Evolutionary conservation across 2,888 invertebrate genomes (phyloP), one percentile per base, ranked within the genome.

Genomic region (Xestia rhomboidea): DNA sequence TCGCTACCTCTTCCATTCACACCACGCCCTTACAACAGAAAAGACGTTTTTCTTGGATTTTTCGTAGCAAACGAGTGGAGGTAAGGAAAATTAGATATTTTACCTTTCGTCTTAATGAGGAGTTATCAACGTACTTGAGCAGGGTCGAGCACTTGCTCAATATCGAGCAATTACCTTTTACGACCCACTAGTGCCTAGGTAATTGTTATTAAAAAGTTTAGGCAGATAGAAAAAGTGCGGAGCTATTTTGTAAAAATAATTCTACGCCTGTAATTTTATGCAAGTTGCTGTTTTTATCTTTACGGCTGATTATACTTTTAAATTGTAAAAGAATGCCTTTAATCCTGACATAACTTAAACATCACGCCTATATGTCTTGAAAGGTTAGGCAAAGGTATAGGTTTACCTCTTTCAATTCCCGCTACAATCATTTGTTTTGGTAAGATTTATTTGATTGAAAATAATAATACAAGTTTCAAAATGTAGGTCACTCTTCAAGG

Each of bases 21-120:
- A 81, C 90, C 89, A 68, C 76, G 77, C 79, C 76, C 77, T 87
- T 89, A 91, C 88, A 89, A 85, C 90, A 87, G 85, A 89, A 91
- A 90, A 89, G 87, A 89, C 87, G 92, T 94, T 93, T 92, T 92
- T 93, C 93, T 93, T 91, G 90, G 91, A 92, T 93, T 94, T 94
- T 95, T 94, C 93, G 91, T 91, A 93, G 91, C 90, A 90, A 91
- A 91, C 88, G 89, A 88, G 90, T 85, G 90, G 89, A 92, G 91
- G 92, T 90, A 92, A 89, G 89, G 91, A 90, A 94, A 95, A 95
- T 95, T 94, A 94, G 93, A 93, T 93, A 93, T 93, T 94, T 93
- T 91, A 90, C 91, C 89, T 89, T 79, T 86, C 83, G 85, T 73
- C 90, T 90, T 95, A 95, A 95, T 94, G 93, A 94, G 93, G 91